A percentile compares a stretch with the other conserved stretches of the same genome.
These are phyloP conservation scores for Drosophila subpulchrella DNA, from an alignment of 1,140 invertebrate genomes.

Conservation along the genomic window DNA sequence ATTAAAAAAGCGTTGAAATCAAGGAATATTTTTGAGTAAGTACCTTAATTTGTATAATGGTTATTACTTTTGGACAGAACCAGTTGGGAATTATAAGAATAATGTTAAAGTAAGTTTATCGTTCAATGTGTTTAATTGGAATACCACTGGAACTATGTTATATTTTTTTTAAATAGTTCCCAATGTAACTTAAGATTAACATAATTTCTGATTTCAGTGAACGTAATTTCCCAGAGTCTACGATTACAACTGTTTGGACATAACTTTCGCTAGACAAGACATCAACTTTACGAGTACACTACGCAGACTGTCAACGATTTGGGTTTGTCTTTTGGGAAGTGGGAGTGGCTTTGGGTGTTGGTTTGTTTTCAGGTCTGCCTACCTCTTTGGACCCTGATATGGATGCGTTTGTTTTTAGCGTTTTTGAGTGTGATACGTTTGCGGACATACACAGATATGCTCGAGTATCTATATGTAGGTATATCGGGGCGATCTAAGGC, in stretches of 20 bases:
- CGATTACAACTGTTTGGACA: conserved; percentile 34
- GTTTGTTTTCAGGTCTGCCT: conserved; percentile 35
- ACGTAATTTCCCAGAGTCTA: conserved; percentile 7
- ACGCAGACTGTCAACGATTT: conserved; percentile 25
- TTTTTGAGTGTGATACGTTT: conserved; percentile 41
- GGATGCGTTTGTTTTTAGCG: conserved; percentile 40
- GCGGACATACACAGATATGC: conserved; percentile 22
- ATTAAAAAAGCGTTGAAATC: too few species aligned
- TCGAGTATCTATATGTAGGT: conserved; percentile 7
- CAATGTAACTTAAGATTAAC: neutral
- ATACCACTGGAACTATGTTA: too few species aligned
- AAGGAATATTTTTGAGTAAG: too few species aligned
- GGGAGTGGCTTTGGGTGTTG: conserved; percentile 7
- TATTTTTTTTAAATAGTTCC: too few species aligned
- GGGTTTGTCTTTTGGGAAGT: conserved; percentile 10
- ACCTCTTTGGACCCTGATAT: conserved; percentile 55
- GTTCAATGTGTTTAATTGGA: too few species aligned
- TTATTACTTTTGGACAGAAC: too few species aligned
- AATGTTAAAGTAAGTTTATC: too few species aligned
- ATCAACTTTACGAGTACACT: conserved; percentile 43
- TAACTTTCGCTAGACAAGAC: conserved; percentile 46
- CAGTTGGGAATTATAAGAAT: too few species aligned
- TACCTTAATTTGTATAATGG: too few species aligned
- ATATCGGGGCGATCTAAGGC: neutral
- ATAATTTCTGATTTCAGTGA: neutral